phyloP scores from a whole-genome alignment of 2,797 vertebrate species.

The Neoniphon sammara region DNA sequence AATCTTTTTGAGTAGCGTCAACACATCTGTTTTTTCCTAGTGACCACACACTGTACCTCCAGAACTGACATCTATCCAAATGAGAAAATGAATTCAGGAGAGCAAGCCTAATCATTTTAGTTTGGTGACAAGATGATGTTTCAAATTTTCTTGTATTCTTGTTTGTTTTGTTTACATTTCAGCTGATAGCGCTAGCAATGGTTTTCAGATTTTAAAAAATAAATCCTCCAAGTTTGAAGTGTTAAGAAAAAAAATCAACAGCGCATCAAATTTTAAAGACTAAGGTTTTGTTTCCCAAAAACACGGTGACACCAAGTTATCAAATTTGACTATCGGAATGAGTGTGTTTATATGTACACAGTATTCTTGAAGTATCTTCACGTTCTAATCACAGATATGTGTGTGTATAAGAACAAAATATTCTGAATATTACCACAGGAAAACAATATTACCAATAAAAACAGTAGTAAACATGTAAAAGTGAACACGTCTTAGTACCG shows the following conservation, averaged over 20 bases:
- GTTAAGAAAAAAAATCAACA: not conserved
- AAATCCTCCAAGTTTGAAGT: not conserved
- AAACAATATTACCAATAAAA: not conserved
- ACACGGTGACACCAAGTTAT: not conserved
- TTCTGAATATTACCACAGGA: conserved; percentile 8
- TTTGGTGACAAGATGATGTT: not conserved
- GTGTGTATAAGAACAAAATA: conserved; percentile 8
- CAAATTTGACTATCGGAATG: not conserved
- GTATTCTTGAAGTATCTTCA: conserved; percentile 15
- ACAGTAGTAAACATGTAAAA: conserved; percentile 2
- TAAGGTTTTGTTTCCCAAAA: conserved; percentile 15
- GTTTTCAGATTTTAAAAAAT: not conserved
- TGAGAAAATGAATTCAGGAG: not conserved
- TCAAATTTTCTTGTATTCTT: not conserved
- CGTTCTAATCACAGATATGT: conserved; percentile 12
- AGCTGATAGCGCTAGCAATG: not conserved
- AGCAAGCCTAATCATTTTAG: not conserved
- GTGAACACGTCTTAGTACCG: conserved; percentile 15
- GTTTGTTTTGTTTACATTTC: not conserved
- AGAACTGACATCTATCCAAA: not conserved
- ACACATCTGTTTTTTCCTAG: not conserved
- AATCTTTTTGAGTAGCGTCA: not conserved
- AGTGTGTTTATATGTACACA: conserved; percentile 9
- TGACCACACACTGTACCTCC: conserved; percentile 7
- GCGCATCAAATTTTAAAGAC: not conserved